phyloP scores from a whole-genome alignment of 2,113 vertebrate species.

The Megaptera novaeangliae region DNA sequence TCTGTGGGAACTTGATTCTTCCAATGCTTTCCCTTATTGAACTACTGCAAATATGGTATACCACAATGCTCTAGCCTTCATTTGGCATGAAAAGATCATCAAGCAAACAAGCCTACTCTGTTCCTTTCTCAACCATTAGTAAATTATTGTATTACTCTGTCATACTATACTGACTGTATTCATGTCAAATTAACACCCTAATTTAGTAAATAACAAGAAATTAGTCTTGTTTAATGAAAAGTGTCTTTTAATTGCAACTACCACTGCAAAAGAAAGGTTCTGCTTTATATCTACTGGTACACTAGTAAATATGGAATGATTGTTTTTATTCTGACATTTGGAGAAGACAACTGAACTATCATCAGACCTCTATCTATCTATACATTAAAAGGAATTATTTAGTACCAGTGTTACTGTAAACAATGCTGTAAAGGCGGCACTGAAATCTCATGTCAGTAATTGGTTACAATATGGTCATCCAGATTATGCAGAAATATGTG shows the following conservation, averaged over 20 bases:
- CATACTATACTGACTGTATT: neutral
- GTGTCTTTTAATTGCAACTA: neutral
- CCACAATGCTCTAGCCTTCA: neutral
- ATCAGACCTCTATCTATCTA: neutral
- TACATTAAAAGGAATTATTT: slow-evolving; percentile 23
- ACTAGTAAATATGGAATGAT: neutral
- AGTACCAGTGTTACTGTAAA: neutral
- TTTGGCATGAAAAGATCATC: neutral
- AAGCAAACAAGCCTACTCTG: neutral
- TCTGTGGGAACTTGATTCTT: neutral
- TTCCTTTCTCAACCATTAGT: neutral
- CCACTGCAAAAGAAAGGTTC: neutral
- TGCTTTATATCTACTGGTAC: neutral
- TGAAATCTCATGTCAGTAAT: neutral
- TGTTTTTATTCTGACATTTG: neutral
- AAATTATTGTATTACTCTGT: slow-evolving; percentile 10
- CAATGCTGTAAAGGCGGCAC: neutral
- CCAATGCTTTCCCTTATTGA: neutral
- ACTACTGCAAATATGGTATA: neutral
- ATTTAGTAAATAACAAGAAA: slow-evolving; percentile 27
- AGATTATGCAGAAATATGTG: neutral
- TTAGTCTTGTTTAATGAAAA: slow-evolving; percentile 32
- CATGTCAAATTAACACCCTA: slow-evolving; percentile 3
- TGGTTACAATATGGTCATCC: neutral
- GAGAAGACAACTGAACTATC: slow-evolving; percentile 4